These are phyloP conservation scores for Cremastinae sp. DNA, from an alignment of 2,888 invertebrate genomes.

Conservation along the genomic window DNA sequence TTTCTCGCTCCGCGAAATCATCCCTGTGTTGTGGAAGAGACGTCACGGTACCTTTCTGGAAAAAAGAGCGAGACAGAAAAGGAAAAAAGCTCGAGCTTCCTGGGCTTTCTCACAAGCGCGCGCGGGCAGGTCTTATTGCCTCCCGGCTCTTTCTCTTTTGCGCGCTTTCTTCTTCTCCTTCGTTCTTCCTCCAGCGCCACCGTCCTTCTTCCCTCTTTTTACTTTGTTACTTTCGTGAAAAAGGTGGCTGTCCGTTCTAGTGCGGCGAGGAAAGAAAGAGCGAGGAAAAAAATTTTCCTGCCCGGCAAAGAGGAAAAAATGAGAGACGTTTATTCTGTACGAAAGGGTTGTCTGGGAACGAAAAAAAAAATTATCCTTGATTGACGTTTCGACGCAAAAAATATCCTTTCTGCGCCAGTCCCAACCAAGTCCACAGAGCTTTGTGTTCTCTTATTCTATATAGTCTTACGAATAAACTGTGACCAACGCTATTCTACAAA, in stretches of 20 bases:
- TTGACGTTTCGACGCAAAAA: slow-evolving; percentile 15
- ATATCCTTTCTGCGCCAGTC: slow-evolving; percentile 22
- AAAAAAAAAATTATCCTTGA: slow-evolving; percentile 22
- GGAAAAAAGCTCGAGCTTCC: slow-evolving; percentile 38
- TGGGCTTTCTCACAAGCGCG: slow-evolving; percentile 53
- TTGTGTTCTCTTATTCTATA: too few relatives aligned
- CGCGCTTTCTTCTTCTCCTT: too few relatives aligned
- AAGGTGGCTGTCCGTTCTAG: slow-evolving; percentile 62
- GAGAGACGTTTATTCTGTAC: slow-evolving; percentile 25
- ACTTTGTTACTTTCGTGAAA: slow-evolving; percentile 65
- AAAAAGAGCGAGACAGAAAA: slow-evolving; percentile 1
- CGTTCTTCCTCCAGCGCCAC: too few relatives aligned
- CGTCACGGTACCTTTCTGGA: slow-evolving; percentile 33
- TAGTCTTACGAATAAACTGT: too few relatives aligned
- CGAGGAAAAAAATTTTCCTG: slow-evolving; percentile 26
- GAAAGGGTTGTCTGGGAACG: not conserved
- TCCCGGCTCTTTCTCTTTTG: slow-evolving; percentile 51
- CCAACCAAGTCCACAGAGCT: slow-evolving; percentile 28
- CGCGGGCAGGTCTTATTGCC: slow-evolving; percentile 60
- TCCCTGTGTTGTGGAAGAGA: slow-evolving; percentile 31
- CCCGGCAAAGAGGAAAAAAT: slow-evolving; percentile 17
- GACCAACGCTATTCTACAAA: too few relatives aligned
- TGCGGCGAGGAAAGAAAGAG: slow-evolving; percentile 46
- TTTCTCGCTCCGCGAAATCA: slow-evolving; percentile 40
- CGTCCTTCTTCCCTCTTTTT: slow-evolving; percentile 33